Evolutionary conservation across 2,888 invertebrate genomes (phyloP).

Genomic region (Atherix ibis): DNA sequence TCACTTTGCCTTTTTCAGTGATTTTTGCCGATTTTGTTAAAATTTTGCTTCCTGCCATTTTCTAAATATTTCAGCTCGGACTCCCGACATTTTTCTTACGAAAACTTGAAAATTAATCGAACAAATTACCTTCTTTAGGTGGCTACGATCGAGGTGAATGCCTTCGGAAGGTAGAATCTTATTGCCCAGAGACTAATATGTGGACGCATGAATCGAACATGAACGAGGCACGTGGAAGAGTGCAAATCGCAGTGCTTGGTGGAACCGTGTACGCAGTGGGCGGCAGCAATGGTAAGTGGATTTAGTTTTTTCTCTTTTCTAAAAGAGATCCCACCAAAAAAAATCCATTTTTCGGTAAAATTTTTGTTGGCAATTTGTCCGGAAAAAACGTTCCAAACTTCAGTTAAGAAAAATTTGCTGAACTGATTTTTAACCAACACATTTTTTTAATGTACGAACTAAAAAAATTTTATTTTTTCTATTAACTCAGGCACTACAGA

Average conservation of each 20-base stretch:
- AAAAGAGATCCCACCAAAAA: too few species aligned
- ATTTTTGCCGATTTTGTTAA: too few species aligned
- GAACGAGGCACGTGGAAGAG: slow-evolving; percentile 60
- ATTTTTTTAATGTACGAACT: not conserved
- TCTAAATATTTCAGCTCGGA: too few species aligned
- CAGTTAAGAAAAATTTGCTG: too few species aligned
- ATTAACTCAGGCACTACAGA: slow-evolving; percentile 40
- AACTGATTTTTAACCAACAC: too few species aligned
- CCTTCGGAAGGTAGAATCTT: slow-evolving; percentile 56
- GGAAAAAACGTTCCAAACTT: too few species aligned
- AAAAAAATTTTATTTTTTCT: not conserved
- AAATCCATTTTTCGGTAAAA: too few species aligned
- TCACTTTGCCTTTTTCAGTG: too few species aligned
- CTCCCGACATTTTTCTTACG: too few species aligned
- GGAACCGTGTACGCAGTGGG: slow-evolving; percentile 62
- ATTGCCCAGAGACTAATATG: slow-evolving; percentile 48
- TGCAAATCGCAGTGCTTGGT: slow-evolving; percentile 54
- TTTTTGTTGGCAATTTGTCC: too few species aligned
- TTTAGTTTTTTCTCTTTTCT: not conserved
- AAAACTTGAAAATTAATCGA: slow-evolving; percentile 30
- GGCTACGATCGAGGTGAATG: slow-evolving; percentile 77
- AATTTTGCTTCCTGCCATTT: too few species aligned
- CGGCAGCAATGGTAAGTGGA: slow-evolving; percentile 54
- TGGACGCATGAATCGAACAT: slow-evolving; percentile 56
- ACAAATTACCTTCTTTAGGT: slow-evolving; percentile 20